phyloP scores from a whole-genome alignment of 2,797 vertebrate species.

The Siniperca undulata region DNA sequence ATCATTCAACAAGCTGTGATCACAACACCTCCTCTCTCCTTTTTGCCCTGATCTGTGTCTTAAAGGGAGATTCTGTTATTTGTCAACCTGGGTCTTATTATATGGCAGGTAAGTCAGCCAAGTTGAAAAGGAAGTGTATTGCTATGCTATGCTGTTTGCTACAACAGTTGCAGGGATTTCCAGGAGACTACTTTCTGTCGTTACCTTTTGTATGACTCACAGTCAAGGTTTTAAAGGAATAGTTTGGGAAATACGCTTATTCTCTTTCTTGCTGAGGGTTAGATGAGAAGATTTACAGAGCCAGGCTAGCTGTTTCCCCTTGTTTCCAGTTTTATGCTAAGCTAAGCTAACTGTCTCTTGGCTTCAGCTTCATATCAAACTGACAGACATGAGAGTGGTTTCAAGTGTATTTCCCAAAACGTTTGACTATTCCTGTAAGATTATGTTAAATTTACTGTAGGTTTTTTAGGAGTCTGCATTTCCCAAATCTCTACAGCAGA shows the following conservation, averaged over 20 bases:
- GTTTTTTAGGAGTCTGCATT: neutral
- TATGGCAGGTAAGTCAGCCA: neutral
- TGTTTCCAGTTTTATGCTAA: neutral
- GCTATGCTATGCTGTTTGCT: neutral
- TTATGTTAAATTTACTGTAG: neutral
- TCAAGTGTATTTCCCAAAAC: neutral
- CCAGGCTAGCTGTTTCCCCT: neutral
- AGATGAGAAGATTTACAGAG: neutral
- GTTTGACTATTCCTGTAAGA: neutral
- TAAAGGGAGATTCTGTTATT: neutral
- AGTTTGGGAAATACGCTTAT: neutral
- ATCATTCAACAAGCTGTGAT: conserved; percentile 4
- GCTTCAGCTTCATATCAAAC: neutral
- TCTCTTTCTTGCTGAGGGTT: neutral
- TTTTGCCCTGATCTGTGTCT: conserved; percentile 9
- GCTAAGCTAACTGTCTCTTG: neutral
- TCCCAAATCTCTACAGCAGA: neutral
- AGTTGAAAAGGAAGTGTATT: neutral
- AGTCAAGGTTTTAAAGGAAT: neutral
- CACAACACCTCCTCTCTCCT: neutral
- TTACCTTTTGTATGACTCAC: conserved; percentile 16
- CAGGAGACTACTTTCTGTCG: neutral
- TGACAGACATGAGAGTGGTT: neutral
- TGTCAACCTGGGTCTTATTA: neutral
- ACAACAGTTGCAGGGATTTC: conserved; percentile 19